Base-by-base conservation (phyloP, 2,797 vertebrate species). In the Falco berigora region DNA sequence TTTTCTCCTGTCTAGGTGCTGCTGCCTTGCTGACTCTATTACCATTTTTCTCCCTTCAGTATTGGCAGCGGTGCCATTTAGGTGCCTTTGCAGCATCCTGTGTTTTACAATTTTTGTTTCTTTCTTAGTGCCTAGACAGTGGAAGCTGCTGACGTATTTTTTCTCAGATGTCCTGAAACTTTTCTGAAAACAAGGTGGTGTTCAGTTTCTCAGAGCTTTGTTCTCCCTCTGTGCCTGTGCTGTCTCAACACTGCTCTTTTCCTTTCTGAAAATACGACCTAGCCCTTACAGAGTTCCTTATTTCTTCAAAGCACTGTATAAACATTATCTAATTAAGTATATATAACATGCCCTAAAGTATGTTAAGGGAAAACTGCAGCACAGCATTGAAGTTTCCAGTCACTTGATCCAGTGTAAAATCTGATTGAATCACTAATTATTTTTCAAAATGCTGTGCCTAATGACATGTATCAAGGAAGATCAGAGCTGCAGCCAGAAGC, bases 281-380 rank as follows among this genome's bases (percentile, higher is more conserved):
- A 92, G 85, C 77, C 90, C 86, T 90, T 58, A 8, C 23, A 44
- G 90, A 78, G 64, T 72, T 73, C 78, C 72, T 42, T 46, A 30
- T 81, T 92, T 96, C 95, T 95, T 96, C 94, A 96, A 92, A 96
- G 95, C 77, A 64, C 81, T 91, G 94, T 81, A 92, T 96, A 94
- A 95, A 97, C 95, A 96, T 96, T 96, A 97, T 90, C 95, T 96
- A 97, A 97, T 97, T 93, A 97, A 97, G 93, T 97, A 95, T 95
- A 96, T 95, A 86, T 97, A 96, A 90, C 84, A 59, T 95, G 95
- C 95, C 96, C 95, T 95, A 36, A 94, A 94, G 92, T 94, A 87
- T 22, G 84, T 28, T 79, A 68, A 90, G 75, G 59, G 86, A 90
- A 81, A 84, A 77, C 88, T 74, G 80, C 74, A 76, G 91, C 42